These are phyloP conservation scores for Strongylocentrotus purpuratus DNA, from an alignment of 35 echinoderm and acorn worm species.

Conservation along the genomic window DNA sequence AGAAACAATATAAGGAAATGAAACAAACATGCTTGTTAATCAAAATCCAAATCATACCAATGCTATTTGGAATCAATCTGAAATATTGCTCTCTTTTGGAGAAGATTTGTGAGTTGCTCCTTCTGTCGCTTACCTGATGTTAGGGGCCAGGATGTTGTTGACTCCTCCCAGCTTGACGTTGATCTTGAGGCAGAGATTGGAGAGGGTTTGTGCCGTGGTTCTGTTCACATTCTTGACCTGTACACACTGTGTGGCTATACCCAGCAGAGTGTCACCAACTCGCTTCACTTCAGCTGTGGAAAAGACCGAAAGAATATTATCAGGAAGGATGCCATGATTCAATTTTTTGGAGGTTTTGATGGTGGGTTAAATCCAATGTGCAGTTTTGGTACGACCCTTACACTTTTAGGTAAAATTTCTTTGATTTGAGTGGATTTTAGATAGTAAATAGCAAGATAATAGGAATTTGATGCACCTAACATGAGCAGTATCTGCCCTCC, in stretches of 20 bases:
- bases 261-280: constrained; percentile 93
- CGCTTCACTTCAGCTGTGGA: constrained; percentile 95
- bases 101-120: background rate
- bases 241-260: constrained; percentile 98
- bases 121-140: constrained; percentile 65
- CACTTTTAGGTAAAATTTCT: too few relatives aligned
- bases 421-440: too few relatives aligned
- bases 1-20: background rate
- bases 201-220: constrained; percentile 96
- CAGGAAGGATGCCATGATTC: too few relatives aligned
- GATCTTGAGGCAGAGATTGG: constrained; percentile 99
- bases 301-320: background rate
- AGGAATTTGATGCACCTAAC: too few relatives aligned
- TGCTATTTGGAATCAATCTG: background rate
- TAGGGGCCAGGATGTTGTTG: constrained; percentile 93
- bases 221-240: constrained; percentile 99
- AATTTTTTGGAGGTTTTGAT: too few relatives aligned
- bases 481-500: too few relatives aligned
- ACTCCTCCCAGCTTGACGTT: constrained; percentile 97
- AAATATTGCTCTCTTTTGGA: background rate
- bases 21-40: background rate
- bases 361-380: too few relatives aligned
- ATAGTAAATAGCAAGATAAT: too few relatives aligned
- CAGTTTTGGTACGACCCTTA: too few relatives aligned
- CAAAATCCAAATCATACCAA: background rate